Percentiles rank a stretch among this genome's conserved stretches.
Conservation (phyloP, 1,140 invertebrate species). For the Stegodyphus dumicola region DNA sequence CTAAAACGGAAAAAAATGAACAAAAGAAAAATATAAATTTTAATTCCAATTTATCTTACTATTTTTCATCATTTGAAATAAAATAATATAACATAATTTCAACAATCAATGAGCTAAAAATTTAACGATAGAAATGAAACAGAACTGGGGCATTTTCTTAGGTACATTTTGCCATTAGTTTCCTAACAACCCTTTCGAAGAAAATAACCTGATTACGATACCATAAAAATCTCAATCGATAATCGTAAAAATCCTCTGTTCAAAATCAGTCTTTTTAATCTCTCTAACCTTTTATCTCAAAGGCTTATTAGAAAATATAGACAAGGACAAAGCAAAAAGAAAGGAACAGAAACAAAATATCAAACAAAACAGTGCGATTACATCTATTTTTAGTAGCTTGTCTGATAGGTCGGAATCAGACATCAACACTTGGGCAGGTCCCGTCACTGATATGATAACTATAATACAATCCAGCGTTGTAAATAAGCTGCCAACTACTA, state of each 20-base stretch:
- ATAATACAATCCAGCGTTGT: conserved; percentile 33
- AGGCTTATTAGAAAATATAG: conserved; percentile 18
- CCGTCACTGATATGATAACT: conserved; percentile 35
- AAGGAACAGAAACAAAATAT: conserved; percentile 9
- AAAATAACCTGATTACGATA: no score
- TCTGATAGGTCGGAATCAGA: conserved; percentile 34
- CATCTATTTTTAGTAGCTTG: conserved; percentile 28
- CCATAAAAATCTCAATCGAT: conserved; percentile 13
- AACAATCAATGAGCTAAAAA: no score
- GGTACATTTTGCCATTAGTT: no score
- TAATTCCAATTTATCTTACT: no score
- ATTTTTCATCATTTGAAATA: no score
- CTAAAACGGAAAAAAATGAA: no score
- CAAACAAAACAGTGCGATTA: conserved; percentile 13
- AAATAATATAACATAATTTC: no score
- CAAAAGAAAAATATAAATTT: no score
- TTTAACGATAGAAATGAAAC: no score
- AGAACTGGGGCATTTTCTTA: no score
- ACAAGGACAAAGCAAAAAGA: conserved; percentile 6
- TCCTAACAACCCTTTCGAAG: no score
- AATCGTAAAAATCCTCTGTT: conserved; percentile 11
- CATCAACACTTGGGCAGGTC: conserved; percentile 22
- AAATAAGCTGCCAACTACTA: conserved; percentile 42
- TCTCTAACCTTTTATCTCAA: conserved; percentile 9
- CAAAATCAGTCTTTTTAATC: conserved; percentile 24